These are phyloP conservation scores for Diplodus puntazzo DNA, from an alignment of 2,797 vertebrate species.

Conservation along the genomic window DNA sequence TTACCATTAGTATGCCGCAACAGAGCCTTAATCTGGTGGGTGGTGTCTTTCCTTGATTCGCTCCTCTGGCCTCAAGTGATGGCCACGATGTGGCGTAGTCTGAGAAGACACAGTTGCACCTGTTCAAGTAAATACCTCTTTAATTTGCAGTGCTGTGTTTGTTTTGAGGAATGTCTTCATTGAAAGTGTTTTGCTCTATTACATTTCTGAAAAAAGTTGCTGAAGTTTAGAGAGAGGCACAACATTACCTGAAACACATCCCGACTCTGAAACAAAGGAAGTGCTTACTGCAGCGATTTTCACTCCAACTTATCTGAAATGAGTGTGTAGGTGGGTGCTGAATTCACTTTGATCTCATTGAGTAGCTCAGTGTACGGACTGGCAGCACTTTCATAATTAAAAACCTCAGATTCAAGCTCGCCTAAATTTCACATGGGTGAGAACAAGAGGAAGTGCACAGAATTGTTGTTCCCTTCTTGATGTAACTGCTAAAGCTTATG, in stretches of 20 bases:
- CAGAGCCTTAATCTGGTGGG: conserved; percentile 58
- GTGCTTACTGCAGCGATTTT: conserved; percentile 54
- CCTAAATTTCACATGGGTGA: conserved; percentile 24
- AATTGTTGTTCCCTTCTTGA: conserved; percentile 15
- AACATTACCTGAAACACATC: conserved; percentile 11
- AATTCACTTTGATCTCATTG: conserved; percentile 66
- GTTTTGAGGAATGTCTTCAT: neutral
- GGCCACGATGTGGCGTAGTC: conserved; percentile 45
- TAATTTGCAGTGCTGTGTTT: too few species aligned
- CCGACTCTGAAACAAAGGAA: conserved; percentile 53
- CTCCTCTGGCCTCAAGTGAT: conserved; percentile 56
- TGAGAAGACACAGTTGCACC: conserved; percentile 78
- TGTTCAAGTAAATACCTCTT: conserved; percentile 64
- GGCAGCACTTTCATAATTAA: conserved; percentile 62
- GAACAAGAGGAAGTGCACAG: neutral
- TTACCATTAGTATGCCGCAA: conserved; percentile 60
- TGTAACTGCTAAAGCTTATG: conserved; percentile 9
- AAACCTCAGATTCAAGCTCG: conserved; percentile 29
- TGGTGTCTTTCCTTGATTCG: conserved; percentile 50
- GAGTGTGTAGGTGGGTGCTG: conserved; percentile 53
- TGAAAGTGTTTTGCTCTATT: neutral
- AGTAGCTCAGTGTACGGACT: conserved; percentile 43
- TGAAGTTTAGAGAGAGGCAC: conserved; percentile 2
- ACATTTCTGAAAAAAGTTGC: neutral
- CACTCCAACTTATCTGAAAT: conserved; percentile 22